A percentile compares a stretch with the other conserved stretches of the same genome.
Conservation (phyloP, 2,113 vertebrate species). For the Megalops atlanticus region DNA sequence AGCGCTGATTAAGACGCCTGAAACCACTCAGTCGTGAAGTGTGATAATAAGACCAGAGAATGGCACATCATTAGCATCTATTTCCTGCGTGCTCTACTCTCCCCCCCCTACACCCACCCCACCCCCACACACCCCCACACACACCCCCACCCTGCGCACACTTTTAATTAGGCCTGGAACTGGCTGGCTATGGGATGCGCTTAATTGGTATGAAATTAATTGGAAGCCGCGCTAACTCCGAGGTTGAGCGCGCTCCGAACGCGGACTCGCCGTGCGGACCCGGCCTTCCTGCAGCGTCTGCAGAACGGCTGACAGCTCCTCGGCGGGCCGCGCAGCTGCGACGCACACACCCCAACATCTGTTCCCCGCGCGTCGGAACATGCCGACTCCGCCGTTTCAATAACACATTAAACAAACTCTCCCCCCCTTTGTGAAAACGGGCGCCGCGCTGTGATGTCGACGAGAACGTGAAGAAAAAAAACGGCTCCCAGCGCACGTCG, state of each 20-base stretch:
- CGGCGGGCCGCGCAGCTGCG: constrained; percentile 29
- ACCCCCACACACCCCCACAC: no score
- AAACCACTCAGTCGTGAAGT: not conserved
- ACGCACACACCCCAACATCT: constrained; percentile 41
- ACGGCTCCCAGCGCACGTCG: not conserved
- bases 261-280: not conserved
- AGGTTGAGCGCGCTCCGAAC: constrained; percentile 4
- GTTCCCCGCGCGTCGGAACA: constrained; percentile 10
- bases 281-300: not conserved
- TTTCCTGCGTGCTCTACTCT: constrained; percentile 12
- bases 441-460: not conserved
- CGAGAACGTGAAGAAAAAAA: no score
- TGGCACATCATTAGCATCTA: constrained; percentile 19
- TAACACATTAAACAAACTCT: not conserved
- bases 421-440: not conserved
- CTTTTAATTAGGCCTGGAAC: constrained; percentile 29
- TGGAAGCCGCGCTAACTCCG: constrained; percentile 34
- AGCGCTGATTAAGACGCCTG: constrained; percentile 21
- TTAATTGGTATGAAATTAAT: constrained; percentile 41
- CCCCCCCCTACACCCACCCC: not conserved
- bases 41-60: constrained; percentile 26
- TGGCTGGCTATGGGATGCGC: constrained; percentile 21
- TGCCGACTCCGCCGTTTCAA: not conserved
- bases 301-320: not conserved
- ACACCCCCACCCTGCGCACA: no score